A percentile compares a stretch with the other conserved stretches of the same genome.
Evolutionary conservation across 2,113 vertebrate species (phyloP).

Genomic region (Corythaixoides concolor): DNA sequence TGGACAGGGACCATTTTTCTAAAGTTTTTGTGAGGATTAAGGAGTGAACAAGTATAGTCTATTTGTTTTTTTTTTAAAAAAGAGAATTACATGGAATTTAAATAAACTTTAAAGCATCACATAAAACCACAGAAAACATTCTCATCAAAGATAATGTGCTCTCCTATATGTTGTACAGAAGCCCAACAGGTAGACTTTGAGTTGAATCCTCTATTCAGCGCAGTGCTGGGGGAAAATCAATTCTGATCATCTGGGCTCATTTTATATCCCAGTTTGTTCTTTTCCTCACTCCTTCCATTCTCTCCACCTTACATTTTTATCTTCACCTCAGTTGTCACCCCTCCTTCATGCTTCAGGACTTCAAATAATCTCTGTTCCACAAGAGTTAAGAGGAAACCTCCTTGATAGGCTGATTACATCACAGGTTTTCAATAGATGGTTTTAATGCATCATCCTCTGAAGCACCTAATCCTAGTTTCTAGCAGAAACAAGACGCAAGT

Average conservation of each 20-base stretch:
- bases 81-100: neutral
- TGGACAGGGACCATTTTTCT: accelerated
- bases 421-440: neutral
- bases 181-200: neutral
- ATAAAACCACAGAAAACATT: neutral
- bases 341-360: neutral
- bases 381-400: neutral
- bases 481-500: neutral
- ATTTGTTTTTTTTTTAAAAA: neutral
- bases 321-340: neutral
- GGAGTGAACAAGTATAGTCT: neutral
- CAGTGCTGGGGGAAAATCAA: neutral
- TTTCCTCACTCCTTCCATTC: neutral
- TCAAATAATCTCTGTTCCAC: neutral
- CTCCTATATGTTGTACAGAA: neutral
- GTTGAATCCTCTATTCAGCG: neutral
- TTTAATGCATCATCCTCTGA: neutral
- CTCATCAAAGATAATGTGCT: neutral
- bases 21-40: neutral
- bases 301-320: neutral
- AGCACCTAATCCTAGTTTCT: neutral
- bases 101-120: neutral
- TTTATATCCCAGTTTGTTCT: neutral
- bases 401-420: neutral
- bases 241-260: neutral